Evolutionary conservation across 1,140 invertebrate species (phyloP).

Genomic region (Oedothorax gibbosus): DNA sequence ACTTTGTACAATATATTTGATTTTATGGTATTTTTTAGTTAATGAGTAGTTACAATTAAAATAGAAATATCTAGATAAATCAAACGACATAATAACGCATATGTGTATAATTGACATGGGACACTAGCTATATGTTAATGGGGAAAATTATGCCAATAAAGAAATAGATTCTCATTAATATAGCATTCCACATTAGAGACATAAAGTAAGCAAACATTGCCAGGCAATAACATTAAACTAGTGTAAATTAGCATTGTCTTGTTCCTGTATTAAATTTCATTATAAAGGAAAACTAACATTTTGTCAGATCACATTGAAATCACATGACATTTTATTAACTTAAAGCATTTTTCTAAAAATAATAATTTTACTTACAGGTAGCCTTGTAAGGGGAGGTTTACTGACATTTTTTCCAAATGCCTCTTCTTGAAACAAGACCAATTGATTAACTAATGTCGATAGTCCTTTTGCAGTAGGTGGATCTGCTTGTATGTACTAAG

Average conservation of each 20-base stretch:
- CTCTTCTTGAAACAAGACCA: slow-evolving; percentile 97
- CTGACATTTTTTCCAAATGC: slow-evolving; percentile 92
- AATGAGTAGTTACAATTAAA: background rate
- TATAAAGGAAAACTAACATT: background rate
- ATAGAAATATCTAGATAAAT: background rate
- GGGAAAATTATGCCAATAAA: too few relatives aligned
- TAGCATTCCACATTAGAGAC: too few relatives aligned
- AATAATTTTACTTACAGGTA: slow-evolving; percentile 68
- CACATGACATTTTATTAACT: background rate
- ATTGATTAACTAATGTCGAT: slow-evolving; percentile 84
- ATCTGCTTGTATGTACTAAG: slow-evolving; percentile 87
- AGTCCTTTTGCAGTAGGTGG: slow-evolving; percentile 93
- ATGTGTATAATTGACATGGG: too few relatives aligned
- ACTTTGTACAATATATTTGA: background rate
- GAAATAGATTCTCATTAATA: too few relatives aligned
- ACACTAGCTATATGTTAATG: too few relatives aligned
- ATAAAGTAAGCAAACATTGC: too few relatives aligned
- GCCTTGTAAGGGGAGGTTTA: slow-evolving; percentile 77
- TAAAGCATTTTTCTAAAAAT: background rate
- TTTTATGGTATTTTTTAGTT: background rate
- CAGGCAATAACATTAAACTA: too few relatives aligned
- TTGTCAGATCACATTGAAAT: background rate
- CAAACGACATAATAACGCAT: too few relatives aligned
- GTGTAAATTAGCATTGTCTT: too few relatives aligned
- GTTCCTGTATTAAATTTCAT: background rate